These are phyloP conservation scores for Ardeotis arabs DNA, from an alignment of 2,113 vertebrate species.

Conservation along the genomic window DNA sequence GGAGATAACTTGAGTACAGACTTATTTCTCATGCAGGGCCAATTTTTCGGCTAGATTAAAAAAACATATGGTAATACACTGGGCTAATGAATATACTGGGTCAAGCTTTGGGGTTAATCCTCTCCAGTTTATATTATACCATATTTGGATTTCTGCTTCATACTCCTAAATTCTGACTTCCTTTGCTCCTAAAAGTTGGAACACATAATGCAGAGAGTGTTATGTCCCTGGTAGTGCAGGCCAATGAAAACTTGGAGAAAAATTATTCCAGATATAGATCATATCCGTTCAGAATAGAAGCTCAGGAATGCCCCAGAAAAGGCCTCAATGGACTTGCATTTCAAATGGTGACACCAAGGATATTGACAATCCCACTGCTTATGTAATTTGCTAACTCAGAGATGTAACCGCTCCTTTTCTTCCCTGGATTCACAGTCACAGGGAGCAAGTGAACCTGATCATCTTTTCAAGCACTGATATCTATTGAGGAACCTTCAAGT, in stretches of 20 bases:
- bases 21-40: background rate
- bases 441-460: background rate
- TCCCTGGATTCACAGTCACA: background rate
- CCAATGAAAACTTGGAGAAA: background rate
- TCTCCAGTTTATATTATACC: background rate
- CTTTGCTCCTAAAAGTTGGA: background rate
- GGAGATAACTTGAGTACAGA: background rate
- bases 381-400: background rate
- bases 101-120: background rate
- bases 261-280: background rate
- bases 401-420: background rate
- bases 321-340: background rate
- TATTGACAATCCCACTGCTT: background rate
- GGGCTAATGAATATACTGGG: background rate
- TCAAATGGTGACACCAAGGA: background rate
- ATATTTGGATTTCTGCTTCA: background rate
- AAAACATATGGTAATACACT: background rate
- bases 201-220: background rate
- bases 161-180: background rate
- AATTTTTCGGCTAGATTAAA: background rate
- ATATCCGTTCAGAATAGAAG: background rate
- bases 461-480: background rate
- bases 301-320: background rate
- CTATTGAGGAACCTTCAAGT: background rate
- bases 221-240: background rate